A percentile compares a stretch with the other conserved stretches of the same genome.
These are phyloP conservation scores for Caenorhabditis sinica DNA, from an alignment of 2,888 invertebrate genomes.

Conservation along the genomic window DNA sequence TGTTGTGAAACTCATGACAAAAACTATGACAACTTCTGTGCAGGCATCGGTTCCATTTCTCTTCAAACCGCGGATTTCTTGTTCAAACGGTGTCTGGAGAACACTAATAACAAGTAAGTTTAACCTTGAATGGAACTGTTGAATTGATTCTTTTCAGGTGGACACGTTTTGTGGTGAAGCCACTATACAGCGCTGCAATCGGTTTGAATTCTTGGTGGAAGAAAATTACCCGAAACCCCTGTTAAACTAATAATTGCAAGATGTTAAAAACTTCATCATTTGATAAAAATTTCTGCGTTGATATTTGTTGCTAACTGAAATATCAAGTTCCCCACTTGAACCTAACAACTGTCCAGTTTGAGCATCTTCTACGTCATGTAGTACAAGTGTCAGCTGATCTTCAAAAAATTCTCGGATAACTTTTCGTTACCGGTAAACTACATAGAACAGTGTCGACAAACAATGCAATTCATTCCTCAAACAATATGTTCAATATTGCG, in stretches of 20 bases:
- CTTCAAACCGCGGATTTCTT: slow-evolving; percentile 15
- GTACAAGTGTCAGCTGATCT: no score
- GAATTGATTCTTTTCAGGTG: slow-evolving; percentile 12
- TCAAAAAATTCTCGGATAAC: no score
- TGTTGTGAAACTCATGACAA: slow-evolving; percentile 36
- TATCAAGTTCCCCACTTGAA: no score
- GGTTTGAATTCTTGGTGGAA: slow-evolving; percentile 26
- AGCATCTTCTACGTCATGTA: no score
- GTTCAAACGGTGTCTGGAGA: slow-evolving; percentile 12
- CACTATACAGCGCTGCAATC: slow-evolving; percentile 24
- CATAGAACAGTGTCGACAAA: background rate
- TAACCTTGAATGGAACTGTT: background rate
- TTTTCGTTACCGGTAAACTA: no score
- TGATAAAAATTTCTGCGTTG: no score
- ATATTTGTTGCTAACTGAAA: no score
- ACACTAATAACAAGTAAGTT: background rate
- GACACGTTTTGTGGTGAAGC: slow-evolving; percentile 18
- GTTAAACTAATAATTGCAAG: background rate
- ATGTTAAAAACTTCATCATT: no score
- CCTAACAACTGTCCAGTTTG: no score
- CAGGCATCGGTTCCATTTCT: background rate
- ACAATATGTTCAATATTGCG: background rate
- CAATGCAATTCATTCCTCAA: background rate
- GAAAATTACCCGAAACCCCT: background rate
- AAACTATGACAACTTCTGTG: slow-evolving; percentile 31